Conservation (phyloP, 2,797 vertebrate species). For the Hydrophis major region DNA sequence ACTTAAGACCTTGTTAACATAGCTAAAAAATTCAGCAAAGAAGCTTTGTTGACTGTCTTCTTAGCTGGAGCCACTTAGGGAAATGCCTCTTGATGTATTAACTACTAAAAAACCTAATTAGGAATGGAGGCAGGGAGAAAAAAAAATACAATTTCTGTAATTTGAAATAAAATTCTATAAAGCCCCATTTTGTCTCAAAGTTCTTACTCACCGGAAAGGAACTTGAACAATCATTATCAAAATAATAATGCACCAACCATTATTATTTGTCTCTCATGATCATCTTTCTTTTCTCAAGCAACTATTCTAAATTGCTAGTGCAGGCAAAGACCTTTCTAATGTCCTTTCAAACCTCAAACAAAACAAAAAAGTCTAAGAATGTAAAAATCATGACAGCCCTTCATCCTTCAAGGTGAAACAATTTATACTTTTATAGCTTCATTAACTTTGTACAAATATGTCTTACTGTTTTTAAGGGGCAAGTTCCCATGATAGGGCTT, state of each 20-base stretch:
- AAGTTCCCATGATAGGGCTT: neutral
- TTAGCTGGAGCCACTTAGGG: neutral
- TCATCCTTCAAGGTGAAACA: neutral
- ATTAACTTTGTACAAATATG: neutral
- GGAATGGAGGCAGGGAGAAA: neutral
- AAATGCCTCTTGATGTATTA: neutral
- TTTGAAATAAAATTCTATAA: neutral
- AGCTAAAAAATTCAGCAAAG: constrained; percentile 1
- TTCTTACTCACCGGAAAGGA: neutral
- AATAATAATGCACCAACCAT: neutral
- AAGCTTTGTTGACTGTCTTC: neutral
- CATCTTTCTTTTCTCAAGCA: neutral
- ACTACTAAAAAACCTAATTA: neutral
- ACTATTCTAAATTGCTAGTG: neutral
- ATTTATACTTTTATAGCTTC: neutral
- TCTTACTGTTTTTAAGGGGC: neutral
- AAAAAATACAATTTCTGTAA: neutral
- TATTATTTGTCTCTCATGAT: neutral
- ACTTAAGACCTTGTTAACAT: neutral
- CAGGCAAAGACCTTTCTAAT: neutral
- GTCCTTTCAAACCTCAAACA: neutral
- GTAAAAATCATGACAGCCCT: neutral
- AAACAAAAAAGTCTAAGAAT: neutral
- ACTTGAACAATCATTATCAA: neutral
- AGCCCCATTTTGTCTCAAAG: neutral